Evolutionary conservation across 2,797 vertebrate species (phyloP).

Genomic region (Loriculus beryllinus): DNA sequence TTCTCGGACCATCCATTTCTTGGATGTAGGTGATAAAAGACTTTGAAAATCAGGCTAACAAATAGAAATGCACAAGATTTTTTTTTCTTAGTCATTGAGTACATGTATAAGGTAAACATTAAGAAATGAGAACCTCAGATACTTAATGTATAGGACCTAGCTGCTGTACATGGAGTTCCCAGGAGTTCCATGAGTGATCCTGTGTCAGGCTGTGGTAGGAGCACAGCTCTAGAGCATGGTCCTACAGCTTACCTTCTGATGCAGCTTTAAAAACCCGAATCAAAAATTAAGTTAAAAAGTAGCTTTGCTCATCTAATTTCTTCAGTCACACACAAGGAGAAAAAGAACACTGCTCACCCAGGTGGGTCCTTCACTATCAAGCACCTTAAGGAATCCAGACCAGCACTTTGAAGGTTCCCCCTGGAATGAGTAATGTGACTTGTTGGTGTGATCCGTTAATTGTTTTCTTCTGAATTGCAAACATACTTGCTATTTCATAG

Average conservation of each 20-base stretch:
- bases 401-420: conserved; percentile 51
- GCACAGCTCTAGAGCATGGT: background rate
- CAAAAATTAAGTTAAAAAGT: background rate
- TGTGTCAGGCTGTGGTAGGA: background rate
- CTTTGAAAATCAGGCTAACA: conserved; percentile 47
- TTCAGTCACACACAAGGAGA: background rate
- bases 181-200: background rate
- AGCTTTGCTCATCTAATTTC: background rate
- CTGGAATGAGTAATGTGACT: conserved; percentile 5
- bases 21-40: background rate
- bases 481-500: background rate
- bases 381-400: conserved; percentile 60
- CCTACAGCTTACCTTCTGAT: background rate
- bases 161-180: background rate
- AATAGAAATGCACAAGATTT: background rate
- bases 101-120: background rate
- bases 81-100: background rate
- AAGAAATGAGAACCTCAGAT: background rate
- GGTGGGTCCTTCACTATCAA: conserved; percentile 46
- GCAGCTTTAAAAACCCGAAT: background rate
- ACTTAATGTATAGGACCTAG: background rate
- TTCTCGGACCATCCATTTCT: conserved; percentile 1
- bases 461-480: background rate
- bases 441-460: background rate
- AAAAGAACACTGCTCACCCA: background rate